Evolutionary conservation across 2,797 vertebrate species (phyloP), one percentile per base, ranked within the genome.

Genomic region (Spatula versicolor): DNA sequence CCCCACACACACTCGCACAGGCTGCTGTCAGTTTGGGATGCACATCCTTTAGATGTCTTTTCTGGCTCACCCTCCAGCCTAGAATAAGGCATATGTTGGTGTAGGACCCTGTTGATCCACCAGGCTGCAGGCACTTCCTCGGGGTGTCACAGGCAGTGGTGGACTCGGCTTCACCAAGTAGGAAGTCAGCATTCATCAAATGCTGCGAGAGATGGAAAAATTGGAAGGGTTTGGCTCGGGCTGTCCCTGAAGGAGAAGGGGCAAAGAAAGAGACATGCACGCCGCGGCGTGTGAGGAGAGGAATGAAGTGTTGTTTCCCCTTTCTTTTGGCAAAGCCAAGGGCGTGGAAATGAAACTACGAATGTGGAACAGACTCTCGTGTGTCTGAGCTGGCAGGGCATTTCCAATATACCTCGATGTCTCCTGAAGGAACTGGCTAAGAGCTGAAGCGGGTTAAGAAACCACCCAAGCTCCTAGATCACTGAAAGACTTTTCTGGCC

Each of bases 161-260:
- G 25, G 17, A 7, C 2, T 1, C n/a, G n/a, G 56, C 14, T 75
- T 46, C 30, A 52, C 19, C 16, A 68, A 0, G 13, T 33, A 19
- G 23, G 35, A 92, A 72, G 45, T 23, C 39, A n/a, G 4, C 30
- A 88, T 72, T 64, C 7, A 4, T 25, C 50, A 75, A 43, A 8
- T 37, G 13, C 15, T 66, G 50, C 8, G 15, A 83, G 20, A 78
- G 20, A 7, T 77, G 45, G 48, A 77, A 83, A 91, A 60, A 55
- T 2, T 22, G 25, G 28, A 43, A 26, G 19, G 60, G 19, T 63
- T n/a, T 77, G 39, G 5, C 59, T 91, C 62, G 23, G 64, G 23
- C 30, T 78, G 21, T 11, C 3, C 2, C 35, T 63, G 55, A 86
- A 81, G 0, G 3, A 93, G 50, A 69, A 71, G 22, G 21, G 11